Conservation (phyloP, 37 sponge, comb jelly and placozoan genomes). For the Aplysina aerophoba region DNA sequence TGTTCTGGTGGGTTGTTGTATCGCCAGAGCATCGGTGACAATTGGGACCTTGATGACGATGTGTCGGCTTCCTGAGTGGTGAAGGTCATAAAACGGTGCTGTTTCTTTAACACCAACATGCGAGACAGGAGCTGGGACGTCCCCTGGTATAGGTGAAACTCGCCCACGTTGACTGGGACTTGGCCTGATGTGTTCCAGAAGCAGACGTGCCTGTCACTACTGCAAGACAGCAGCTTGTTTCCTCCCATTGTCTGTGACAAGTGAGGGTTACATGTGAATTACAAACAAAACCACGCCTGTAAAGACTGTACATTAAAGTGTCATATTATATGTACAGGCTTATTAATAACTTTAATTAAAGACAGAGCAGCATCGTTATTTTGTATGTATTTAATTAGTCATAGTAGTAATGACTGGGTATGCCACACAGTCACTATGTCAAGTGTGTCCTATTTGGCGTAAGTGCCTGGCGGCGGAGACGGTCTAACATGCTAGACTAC, state of each 20-base stretch:
- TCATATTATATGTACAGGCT: too few species aligned
- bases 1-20: slow-evolving; percentile 42
- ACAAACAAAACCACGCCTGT: too few species aligned
- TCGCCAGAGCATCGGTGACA: slow-evolving; percentile 40
- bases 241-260: neutral
- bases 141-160: neutral
- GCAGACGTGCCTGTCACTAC: neutral
- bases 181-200: slow-evolving; percentile 2
- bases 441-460: too few species aligned
- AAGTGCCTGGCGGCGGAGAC: too few species aligned
- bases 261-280: too few species aligned
- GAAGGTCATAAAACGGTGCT: slow-evolving; percentile 8
- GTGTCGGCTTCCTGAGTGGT: neutral
- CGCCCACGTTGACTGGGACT: slow-evolving; percentile 2
- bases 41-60: neutral
- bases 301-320: too few species aligned
- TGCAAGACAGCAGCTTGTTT: slow-evolving; percentile 16
- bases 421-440: too few species aligned
- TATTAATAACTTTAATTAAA: too few species aligned
- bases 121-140: neutral
- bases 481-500: too few species aligned
- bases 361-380: too few species aligned
- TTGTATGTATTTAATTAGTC: too few species aligned
- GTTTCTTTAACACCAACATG: neutral
- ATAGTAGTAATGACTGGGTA: too few species aligned